These are phyloP conservation scores for Pantherophis alleghaniensis DNA, from an alignment of 2,797 vertebrate species.

Conservation along the genomic window DNA sequence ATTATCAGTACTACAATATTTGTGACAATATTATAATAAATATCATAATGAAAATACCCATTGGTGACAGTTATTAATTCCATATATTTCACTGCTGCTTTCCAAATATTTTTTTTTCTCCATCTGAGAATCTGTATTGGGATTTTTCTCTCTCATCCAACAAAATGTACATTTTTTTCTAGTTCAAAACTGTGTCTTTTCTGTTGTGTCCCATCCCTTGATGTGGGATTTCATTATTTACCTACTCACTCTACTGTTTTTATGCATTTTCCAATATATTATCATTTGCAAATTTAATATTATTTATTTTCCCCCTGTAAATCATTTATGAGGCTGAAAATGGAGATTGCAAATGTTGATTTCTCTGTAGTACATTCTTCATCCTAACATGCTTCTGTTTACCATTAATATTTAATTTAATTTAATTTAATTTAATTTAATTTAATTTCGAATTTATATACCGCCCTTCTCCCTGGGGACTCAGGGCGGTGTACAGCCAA, in stretches of 20 bases:
- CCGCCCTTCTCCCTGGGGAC: too few species aligned
- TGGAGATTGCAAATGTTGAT: background rate
- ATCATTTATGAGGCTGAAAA: background rate
- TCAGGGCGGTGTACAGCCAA: too few species aligned
- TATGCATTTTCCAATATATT: background rate
- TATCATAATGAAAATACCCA: background rate
- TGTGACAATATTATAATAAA: background rate
- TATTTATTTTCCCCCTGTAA: background rate
- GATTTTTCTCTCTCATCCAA: background rate
- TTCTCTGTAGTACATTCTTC: background rate
- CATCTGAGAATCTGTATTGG: background rate
- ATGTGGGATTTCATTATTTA: background rate
- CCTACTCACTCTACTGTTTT: background rate
- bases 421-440: too few species aligned
- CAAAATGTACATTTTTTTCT: background rate
- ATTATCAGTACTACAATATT: rapidly evolving
- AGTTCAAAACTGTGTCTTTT: slow-evolving; percentile 14
- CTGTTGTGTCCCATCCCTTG: background rate
- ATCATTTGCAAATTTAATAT: slow-evolving; percentile 18
- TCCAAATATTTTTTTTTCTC: background rate
- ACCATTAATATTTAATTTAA: background rate
- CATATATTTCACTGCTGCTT: background rate
- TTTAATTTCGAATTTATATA: too few species aligned
- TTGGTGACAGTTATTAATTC: background rate
- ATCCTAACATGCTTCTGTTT: background rate